Conservation (phyloP, 35 echinoderm and acorn worm genomes). For the Lytechinus pictus region DNA sequence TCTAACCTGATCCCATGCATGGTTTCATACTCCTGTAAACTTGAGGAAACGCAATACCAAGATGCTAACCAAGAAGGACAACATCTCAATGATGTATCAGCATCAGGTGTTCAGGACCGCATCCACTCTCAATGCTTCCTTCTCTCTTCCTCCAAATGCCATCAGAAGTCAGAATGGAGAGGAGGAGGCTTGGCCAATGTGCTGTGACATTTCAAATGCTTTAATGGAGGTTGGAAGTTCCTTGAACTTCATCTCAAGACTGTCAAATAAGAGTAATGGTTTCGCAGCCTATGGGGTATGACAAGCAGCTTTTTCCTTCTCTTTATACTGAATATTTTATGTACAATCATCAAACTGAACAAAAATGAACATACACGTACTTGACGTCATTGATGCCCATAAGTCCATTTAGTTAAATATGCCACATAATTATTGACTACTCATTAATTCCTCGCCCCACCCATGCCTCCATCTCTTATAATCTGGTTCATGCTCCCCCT, state of each 20-base stretch:
- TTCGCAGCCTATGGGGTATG: not conserved
- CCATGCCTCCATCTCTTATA: too few relatives aligned
- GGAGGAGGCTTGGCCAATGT: not conserved
- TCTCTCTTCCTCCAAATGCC: not conserved
- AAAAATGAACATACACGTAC: too few relatives aligned
- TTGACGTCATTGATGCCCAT: too few relatives aligned
- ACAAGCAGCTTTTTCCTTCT: too few relatives aligned
- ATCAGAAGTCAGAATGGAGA: not conserved
- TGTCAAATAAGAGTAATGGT: not conserved
- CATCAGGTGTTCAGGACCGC: not conserved
- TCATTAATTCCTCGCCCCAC: too few relatives aligned
- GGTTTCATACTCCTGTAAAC: too few relatives aligned
- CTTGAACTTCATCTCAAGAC: not conserved
- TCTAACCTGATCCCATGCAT: too few relatives aligned
- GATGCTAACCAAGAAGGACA: not conserved
- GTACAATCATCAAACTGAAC: too few relatives aligned
- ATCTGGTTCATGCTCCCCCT: too few relatives aligned
- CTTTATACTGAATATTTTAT: too few relatives aligned
- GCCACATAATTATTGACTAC: too few relatives aligned
- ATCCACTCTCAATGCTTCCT: not conserved
- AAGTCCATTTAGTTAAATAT: too few relatives aligned
- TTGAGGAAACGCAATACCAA: not conserved
- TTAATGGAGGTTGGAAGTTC: not conserved
- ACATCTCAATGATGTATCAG: not conserved
- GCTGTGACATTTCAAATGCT: not conserved